Evolutionary conservation across 2,113 vertebrate species (phyloP).

Genomic region (Sceloporus undulatus): DNA sequence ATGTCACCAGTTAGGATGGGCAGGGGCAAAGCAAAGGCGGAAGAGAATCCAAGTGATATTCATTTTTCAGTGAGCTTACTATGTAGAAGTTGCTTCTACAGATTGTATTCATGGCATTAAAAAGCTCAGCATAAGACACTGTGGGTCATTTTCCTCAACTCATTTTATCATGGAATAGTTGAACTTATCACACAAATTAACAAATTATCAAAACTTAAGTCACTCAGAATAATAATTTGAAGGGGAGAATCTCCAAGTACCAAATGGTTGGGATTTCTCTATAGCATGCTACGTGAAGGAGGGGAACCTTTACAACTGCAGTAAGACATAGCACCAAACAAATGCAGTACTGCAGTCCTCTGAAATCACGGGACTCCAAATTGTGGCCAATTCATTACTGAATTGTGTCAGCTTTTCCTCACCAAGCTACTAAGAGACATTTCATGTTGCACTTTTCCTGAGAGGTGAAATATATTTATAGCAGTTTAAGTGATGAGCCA

Average conservation of each 20-base stretch:
- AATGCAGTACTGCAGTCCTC: conserved; percentile 25
- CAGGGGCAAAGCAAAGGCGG: accelerated
- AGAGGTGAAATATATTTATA: conserved; percentile 51
- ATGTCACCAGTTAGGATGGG: accelerated
- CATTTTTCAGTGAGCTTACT: background rate
- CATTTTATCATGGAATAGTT: too few species aligned
- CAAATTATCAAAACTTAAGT: background rate
- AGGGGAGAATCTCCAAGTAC: conserved; percentile 53
- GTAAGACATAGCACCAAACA: conserved; percentile 35
- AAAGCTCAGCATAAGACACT: background rate
- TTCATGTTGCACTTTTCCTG: conserved; percentile 25
- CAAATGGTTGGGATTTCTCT: conserved; percentile 49
- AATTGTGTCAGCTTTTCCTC: conserved; percentile 12
- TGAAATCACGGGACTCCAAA: background rate
- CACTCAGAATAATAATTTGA: background rate
- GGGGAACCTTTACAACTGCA: conserved; percentile 25
- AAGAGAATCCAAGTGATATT: background rate
- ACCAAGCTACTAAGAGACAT: conserved; percentile 23
- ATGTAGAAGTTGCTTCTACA: too few species aligned
- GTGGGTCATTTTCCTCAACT: background rate
- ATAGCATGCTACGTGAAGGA: conserved; percentile 36
- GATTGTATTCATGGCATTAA: background rate
- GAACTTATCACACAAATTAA: background rate
- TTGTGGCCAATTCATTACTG: conserved; percentile 1
- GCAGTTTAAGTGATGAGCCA: conserved; percentile 45